Percentiles rank a stretch among this genome's conserved stretches.
phyloP scores from a whole-genome alignment of 1,140 invertebrate species.

The Drosophila subpulchrella region DNA sequence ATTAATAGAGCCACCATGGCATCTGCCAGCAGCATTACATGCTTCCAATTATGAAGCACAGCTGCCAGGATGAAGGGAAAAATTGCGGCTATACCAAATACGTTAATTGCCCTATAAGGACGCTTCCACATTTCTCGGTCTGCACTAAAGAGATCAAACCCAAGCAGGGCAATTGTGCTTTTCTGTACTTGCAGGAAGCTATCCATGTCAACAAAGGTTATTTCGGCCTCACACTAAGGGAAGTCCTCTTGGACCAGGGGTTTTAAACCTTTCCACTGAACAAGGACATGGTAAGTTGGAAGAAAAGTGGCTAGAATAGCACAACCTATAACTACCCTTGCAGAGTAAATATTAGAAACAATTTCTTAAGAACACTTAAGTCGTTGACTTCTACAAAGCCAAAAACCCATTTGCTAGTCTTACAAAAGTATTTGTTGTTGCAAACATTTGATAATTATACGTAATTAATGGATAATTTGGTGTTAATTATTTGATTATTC shows the following conservation, averaged over 20 bases:
- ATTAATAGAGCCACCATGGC: conserved; percentile 40
- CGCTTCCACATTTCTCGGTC: conserved; percentile 40
- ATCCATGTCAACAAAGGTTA: conserved; percentile 10
- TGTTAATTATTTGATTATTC: too few species aligned
- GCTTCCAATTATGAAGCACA: conserved; percentile 29
- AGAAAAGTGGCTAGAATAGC: not conserved
- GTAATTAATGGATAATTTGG: too few species aligned
- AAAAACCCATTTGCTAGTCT: too few species aligned
- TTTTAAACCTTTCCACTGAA: conserved; percentile 15
- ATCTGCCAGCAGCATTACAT: conserved; percentile 40
- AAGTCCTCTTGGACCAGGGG: not conserved
- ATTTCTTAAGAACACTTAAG: too few species aligned
- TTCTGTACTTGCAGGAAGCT: conserved; percentile 39
- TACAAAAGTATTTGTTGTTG: too few species aligned
- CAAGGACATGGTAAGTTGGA: not conserved
- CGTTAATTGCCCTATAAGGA: conserved; percentile 25
- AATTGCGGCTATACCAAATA: conserved; percentile 25
- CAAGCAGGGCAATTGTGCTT: conserved; percentile 24
- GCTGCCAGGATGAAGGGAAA: conserved; percentile 47
- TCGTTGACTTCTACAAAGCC: too few species aligned
- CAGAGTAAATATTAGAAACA: not conserved
- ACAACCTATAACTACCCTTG: not conserved
- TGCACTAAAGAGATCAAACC: conserved; percentile 28
- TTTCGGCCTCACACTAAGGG: not conserved
- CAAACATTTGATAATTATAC: too few species aligned